These are phyloP conservation scores for Siniperca knerii DNA, from an alignment of 2,113 vertebrate genomes.

Conservation along the genomic window DNA sequence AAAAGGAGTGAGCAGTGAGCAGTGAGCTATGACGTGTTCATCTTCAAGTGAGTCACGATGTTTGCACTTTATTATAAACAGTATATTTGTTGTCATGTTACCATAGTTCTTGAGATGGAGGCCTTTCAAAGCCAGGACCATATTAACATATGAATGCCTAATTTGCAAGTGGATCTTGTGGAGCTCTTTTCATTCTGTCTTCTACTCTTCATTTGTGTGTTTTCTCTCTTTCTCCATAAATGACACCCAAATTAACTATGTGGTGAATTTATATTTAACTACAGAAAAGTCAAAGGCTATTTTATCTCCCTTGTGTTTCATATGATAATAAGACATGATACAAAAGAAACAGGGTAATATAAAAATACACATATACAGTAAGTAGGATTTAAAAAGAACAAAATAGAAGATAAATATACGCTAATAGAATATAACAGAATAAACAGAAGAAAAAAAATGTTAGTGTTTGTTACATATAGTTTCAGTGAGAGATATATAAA, in stretches of 20 bases:
- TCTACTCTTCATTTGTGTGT: not conserved
- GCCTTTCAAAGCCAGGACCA: constrained; percentile 20
- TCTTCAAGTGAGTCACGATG: constrained; percentile 14
- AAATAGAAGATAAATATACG: not conserved
- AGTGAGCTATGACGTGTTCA: not conserved
- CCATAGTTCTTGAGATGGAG: constrained; percentile 33
- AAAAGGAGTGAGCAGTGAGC: not conserved
- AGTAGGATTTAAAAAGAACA: no score
- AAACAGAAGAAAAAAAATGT: not conserved
- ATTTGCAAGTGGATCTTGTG: constrained; percentile 65
- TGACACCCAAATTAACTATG: not conserved
- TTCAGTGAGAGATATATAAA: no score
- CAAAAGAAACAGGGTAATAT: no score
- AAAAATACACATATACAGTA: no score
- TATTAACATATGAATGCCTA: constrained; percentile 77
- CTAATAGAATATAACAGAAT: not conserved
- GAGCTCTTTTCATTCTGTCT: constrained; percentile 21
- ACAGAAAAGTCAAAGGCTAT: not conserved
- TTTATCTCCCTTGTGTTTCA: not conserved
- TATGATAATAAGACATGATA: no score
- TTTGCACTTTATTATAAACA: constrained; percentile 2
- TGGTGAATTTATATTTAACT: not conserved
- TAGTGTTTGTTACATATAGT: not conserved
- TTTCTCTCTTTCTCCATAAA: constrained; percentile 3
- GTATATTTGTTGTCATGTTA: constrained; percentile 27